These are phyloP conservation scores for Lysiphlebus fabarum DNA, from an alignment of 1,140 invertebrate genomes.

Conservation along the genomic window DNA sequence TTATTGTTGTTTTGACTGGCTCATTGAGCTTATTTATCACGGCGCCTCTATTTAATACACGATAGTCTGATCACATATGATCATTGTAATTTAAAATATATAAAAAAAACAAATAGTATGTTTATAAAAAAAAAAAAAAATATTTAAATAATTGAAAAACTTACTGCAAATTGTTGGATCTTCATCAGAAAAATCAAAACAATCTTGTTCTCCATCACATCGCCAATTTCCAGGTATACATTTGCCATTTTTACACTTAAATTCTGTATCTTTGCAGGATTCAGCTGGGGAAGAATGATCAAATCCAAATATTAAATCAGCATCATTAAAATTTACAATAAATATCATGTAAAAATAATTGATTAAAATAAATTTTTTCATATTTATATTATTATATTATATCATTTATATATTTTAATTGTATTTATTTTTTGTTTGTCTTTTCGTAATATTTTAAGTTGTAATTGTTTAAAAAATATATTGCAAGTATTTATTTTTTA, in stretches of 20 bases:
- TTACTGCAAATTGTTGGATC: constrained; percentile 66
- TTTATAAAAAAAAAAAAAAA: background rate
- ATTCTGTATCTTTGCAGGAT: constrained; percentile 65
- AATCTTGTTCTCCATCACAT: constrained; percentile 76
- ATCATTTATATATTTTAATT: background rate
- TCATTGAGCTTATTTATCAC: no score
- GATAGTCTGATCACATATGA: background rate
- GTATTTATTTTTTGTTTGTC: background rate
- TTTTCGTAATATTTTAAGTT: no score
- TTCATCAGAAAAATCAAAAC: constrained; percentile 73
- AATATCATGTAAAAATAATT: constrained; percentile 20
- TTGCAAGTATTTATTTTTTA: no score
- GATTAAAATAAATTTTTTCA: background rate
- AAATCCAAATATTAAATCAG: constrained; percentile 19
- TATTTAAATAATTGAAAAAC: no score
- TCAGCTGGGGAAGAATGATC: constrained; percentile 55
- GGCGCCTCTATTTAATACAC: background rate
- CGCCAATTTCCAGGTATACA: constrained; percentile 77
- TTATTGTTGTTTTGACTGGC: no score
- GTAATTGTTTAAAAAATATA: no score
- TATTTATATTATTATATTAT: constrained; percentile 11
- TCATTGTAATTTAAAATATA: background rate
- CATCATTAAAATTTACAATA: background rate
- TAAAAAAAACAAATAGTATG: constrained; percentile 10
- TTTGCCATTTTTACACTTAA: constrained; percentile 68